A percentile compares a stretch with the other conserved stretches of the same genome.
These are phyloP conservation scores for Equus quagga DNA, from an alignment of 2,113 vertebrate genomes.

Conservation along the genomic window DNA sequence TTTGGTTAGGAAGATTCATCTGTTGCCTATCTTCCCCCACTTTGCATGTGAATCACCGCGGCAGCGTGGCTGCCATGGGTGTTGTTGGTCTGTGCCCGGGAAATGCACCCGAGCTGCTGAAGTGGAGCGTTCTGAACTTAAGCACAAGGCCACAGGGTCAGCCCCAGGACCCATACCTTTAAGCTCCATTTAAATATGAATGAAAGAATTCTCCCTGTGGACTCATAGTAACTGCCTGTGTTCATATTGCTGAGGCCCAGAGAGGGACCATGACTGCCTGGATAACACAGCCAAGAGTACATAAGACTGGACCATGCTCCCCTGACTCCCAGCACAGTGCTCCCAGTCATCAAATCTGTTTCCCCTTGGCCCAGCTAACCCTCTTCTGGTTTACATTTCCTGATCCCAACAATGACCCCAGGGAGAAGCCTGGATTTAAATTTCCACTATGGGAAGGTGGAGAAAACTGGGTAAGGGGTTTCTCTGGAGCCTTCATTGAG, in stretches of 20 bases:
- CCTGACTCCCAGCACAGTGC: not conserved
- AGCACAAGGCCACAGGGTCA: too few species aligned
- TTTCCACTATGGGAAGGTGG: rapidly evolving
- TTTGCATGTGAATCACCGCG: too few species aligned
- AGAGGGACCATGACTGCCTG: not conserved
- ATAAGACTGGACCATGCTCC: not conserved
- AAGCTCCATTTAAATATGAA: not conserved
- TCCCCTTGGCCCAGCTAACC: not conserved
- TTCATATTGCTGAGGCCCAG: not conserved
- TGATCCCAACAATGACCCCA: not conserved
- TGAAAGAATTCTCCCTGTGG: not conserved
- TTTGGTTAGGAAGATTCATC: too few species aligned
- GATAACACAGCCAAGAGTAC: not conserved
- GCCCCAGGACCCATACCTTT: not conserved
- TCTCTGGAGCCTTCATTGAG: rapidly evolving
- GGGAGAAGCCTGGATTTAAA: not conserved
- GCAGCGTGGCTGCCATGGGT: too few species aligned
- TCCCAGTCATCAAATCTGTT: not conserved
- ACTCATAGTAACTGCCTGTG: too few species aligned
- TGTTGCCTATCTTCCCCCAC: too few species aligned
- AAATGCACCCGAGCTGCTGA: too few species aligned
- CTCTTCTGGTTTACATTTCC: not conserved
- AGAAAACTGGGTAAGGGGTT: not conserved
- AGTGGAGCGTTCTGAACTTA: too few species aligned
- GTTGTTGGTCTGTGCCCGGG: too few species aligned